Evolutionary conservation across 2,113 vertebrate species (phyloP), one percentile per base, ranked within the genome.

Genomic region (Tylochromis polylepis): DNA sequence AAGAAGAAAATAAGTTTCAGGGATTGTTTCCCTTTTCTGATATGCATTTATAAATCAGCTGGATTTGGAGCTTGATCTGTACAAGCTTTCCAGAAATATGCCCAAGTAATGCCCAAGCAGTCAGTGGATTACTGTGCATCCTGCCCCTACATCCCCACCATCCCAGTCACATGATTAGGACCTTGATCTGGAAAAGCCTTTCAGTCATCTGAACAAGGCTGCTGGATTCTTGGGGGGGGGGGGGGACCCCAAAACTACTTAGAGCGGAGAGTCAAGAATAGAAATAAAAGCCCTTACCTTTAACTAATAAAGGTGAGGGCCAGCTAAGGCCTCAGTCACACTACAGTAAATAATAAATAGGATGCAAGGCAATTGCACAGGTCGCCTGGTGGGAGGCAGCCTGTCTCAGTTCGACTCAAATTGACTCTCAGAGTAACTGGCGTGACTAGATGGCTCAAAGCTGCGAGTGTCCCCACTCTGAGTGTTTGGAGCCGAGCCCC

Each of bases 311-410:
- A 34, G 34, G 29, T 34, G 29, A 62, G 31, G 18, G 31, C 20
- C 20, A 34, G 15, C 16, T 60, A 20, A 34, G 29, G 29, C 16
- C 58, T 60, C 2, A 59, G 57, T 31, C 57, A 59, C 57, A 31
- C 15, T 31, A 60, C 58, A 60, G 27, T 36, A 62, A 62, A 62
- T 62, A 62, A 11, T 34, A 20, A 62, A 62, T 0, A 1, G 0
- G 59, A 62, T 20, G 59, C 59, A 62, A 62, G 59, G 59, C 10
- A 62, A 36, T 27, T n/a, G 59, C 31, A 36, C 59, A 36, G 31
- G 18, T 62, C 59, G 20, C 59, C 59, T 36, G 59, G 29, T 36
- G 31, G 59, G 31, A 36, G 31, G 18, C 16, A 36, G 3, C 59
- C 31, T 62, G 59, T 62, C 59, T 62, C 5, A 0, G 59, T 34